phyloP scores from a whole-genome alignment of 2,113 vertebrate genomes.

The Chaenogobius annularis region DNA sequence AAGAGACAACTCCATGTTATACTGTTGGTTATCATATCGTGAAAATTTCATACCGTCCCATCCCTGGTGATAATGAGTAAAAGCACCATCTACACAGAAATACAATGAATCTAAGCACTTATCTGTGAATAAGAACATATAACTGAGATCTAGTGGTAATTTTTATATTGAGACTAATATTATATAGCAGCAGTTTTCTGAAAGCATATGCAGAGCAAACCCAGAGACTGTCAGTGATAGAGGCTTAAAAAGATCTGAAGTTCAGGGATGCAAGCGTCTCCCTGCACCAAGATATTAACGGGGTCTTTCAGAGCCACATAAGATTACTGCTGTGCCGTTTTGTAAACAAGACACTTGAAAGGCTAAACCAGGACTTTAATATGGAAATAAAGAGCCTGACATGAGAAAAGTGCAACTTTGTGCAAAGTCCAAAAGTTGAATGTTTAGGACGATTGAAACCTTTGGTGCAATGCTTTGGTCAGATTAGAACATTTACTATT shows the following conservation, averaged over 20 bases:
- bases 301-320: neutral
- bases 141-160: neutral
- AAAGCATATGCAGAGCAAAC: neutral
- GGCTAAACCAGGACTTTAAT: slow-evolving; percentile 2
- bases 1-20: neutral
- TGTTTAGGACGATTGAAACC: neutral
- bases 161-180: neutral
- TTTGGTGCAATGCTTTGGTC: slow-evolving; percentile 1
- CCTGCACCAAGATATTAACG: neutral
- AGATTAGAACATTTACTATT: slow-evolving; percentile 24
- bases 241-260: neutral
- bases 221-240: neutral
- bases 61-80: no score
- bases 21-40: no score
- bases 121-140: slow-evolving; percentile 10
- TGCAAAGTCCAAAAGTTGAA: neutral
- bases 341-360: slow-evolving; percentile 1
- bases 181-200: neutral
- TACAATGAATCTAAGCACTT: slow-evolving; percentile 7
- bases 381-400: neutral
- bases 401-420: neutral
- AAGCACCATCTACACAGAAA: neutral
- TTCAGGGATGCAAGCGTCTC: slow-evolving; percentile 1
- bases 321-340: neutral
- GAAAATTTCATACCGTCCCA: no score